Evolutionary conservation across 2,113 vertebrate genomes (phyloP).

Genomic region (Percopsis transmontana): DNA sequence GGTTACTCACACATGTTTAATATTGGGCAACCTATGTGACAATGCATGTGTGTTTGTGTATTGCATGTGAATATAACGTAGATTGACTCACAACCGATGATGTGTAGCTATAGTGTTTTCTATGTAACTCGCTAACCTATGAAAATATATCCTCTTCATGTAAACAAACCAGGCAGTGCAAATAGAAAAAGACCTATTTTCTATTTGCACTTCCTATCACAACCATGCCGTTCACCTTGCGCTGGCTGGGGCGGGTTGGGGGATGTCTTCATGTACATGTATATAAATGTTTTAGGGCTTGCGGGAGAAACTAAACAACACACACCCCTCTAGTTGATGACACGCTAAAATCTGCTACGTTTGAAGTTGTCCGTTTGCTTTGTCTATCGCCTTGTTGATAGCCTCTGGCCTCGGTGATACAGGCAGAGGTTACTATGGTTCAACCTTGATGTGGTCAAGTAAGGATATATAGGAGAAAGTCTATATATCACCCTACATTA

Average conservation of each 20-base stretch:
- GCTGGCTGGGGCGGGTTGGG: neutral
- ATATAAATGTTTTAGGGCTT: constrained; percentile 18
- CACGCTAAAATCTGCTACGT: constrained; percentile 31
- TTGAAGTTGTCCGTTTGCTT: constrained; percentile 58
- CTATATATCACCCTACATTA: neutral
- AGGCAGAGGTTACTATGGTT: constrained; percentile 42
- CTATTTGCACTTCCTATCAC: constrained; percentile 47
- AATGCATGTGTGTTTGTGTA: neutral
- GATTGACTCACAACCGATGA: neutral
- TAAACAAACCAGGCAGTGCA: constrained; percentile 7
- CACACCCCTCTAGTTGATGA: constrained; percentile 19
- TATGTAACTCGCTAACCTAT: constrained; percentile 18
- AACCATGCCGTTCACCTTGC: constrained; percentile 42
- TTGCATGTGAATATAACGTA: neutral
- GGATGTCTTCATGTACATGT: constrained; percentile 7
- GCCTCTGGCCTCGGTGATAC: constrained; percentile 32
- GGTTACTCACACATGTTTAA: neutral
- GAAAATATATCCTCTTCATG: constrained; percentile 14
- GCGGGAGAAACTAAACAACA: constrained; percentile 16
- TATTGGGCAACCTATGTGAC: too few relatives aligned
- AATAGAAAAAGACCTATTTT: constrained; percentile 23
- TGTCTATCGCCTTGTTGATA: constrained; percentile 41
- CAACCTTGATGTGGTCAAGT: neutral
- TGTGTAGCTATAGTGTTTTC: constrained; percentile 3
- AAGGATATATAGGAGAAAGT: neutral